phyloP scores from a whole-genome alignment of 1,140 invertebrate genomes.

The Helicoverpa armigera region DNA sequence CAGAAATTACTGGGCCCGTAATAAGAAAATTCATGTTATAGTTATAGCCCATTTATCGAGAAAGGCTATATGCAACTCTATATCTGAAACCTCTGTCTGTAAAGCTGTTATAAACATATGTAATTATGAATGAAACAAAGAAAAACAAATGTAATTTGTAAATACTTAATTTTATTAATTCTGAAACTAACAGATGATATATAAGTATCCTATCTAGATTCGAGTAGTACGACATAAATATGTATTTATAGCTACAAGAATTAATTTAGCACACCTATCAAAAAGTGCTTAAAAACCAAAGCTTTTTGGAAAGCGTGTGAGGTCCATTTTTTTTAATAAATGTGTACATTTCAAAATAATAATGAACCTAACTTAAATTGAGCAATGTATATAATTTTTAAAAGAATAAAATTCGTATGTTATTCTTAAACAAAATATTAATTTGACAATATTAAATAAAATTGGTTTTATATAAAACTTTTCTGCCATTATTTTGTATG shows the following conservation, averaged over 20 bases:
- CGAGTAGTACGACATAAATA: slow-evolving; percentile 79
- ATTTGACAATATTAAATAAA: slow-evolving; percentile 8
- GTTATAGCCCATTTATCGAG: too few species aligned
- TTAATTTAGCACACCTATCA: slow-evolving; percentile 77
- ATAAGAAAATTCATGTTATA: too few species aligned
- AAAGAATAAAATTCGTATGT: slow-evolving; percentile 9
- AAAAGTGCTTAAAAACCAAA: slow-evolving; percentile 2
- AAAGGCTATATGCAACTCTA: too few species aligned
- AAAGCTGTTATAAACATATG: too few species aligned
- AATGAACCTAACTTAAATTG: slow-evolving; percentile 33
- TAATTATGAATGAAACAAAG: slow-evolving; percentile 48
- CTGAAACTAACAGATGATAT: slow-evolving; percentile 86
- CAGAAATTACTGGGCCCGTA: too few species aligned
- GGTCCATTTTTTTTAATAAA: neutral
- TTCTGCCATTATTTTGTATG: slow-evolving; percentile 2
- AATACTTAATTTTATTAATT: slow-evolving; percentile 86
- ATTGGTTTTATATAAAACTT: slow-evolving; percentile 6
- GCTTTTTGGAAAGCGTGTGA: slow-evolving; percentile 64
- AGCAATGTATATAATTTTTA: slow-evolving; percentile 27
- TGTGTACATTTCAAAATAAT: slow-evolving; percentile 16
- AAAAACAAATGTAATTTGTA: slow-evolving; percentile 77
- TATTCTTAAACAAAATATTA: slow-evolving; percentile 13
- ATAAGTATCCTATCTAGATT: slow-evolving; percentile 85
- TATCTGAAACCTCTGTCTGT: too few species aligned
- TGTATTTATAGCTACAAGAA: slow-evolving; percentile 83